These are phyloP conservation scores for Anabas testudineus DNA, from an alignment of 2,797 vertebrate genomes.

Conservation along the genomic window DNA sequence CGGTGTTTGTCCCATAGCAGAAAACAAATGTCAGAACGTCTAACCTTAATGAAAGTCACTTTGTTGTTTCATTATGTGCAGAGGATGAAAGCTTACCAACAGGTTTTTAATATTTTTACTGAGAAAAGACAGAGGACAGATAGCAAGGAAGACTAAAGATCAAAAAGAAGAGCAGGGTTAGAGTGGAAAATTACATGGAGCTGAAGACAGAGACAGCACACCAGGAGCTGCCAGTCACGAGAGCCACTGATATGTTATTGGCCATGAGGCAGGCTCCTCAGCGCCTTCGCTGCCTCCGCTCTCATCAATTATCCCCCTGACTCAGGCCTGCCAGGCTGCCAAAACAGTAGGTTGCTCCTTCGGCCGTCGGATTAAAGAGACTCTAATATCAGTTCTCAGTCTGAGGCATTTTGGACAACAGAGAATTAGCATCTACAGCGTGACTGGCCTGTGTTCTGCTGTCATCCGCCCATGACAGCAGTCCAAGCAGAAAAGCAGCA, in stretches of 20 bases:
- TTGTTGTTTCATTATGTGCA: background rate
- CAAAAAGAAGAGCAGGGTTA: slow-evolving; percentile 3
- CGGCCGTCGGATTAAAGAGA: slow-evolving; percentile 44
- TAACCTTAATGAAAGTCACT: slow-evolving; percentile 31
- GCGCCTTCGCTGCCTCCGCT: slow-evolving; percentile 47
- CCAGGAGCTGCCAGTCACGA: slow-evolving; percentile 63
- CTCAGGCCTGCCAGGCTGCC: slow-evolving; percentile 51
- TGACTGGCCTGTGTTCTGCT: slow-evolving; percentile 25
- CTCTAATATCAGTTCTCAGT: slow-evolving; percentile 69
- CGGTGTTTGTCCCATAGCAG: slow-evolving; percentile 10
- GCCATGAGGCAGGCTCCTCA: slow-evolving; percentile 44
- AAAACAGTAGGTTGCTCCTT: slow-evolving; percentile 63
- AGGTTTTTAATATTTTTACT: slow-evolving; percentile 4
- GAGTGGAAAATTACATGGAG: slow-evolving; percentile 61
- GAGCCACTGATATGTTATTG: slow-evolving; percentile 63
- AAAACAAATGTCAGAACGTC: slow-evolving; percentile 38
- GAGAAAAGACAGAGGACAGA: slow-evolving; percentile 8
- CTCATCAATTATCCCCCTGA: slow-evolving; percentile 74
- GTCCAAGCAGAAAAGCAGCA: slow-evolving; percentile 18
- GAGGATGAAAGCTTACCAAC: background rate
- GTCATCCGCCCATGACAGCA: slow-evolving; percentile 8
- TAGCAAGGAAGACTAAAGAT: background rate
- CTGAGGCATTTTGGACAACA: slow-evolving; percentile 65
- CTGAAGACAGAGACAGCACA: slow-evolving; percentile 57
- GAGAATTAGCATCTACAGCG: slow-evolving; percentile 56